phyloP scores from a whole-genome alignment of 2,113 vertebrate species.

The Catagonus wagneri region DNA sequence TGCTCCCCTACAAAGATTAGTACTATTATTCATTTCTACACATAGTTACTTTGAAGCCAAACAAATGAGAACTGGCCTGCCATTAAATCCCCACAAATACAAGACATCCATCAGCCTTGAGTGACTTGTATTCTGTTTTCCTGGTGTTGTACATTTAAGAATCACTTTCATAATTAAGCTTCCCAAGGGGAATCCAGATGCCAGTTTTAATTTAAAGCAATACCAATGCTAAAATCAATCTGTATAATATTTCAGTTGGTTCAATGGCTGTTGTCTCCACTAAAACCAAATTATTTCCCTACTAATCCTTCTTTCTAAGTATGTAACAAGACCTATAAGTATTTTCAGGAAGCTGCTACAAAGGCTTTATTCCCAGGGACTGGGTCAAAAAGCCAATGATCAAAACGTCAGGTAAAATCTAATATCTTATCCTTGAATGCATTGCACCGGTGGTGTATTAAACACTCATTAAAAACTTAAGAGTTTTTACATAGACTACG shows the following conservation, averaged over 20 bases:
- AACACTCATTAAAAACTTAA: neutral
- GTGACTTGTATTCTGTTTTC: neutral
- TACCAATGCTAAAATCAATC: slow-evolving; percentile 53
- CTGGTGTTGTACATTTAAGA: neutral
- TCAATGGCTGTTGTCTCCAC: neutral
- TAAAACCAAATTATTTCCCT: slow-evolving; percentile 1
- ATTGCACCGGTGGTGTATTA: neutral
- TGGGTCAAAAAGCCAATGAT: neutral
- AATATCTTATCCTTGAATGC: neutral
- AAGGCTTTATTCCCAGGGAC: neutral
- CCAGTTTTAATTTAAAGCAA: slow-evolving; percentile 48
- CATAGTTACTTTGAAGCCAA: neutral
- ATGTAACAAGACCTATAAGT: neutral
- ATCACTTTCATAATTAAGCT: slow-evolving; percentile 35
- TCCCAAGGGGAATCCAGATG: neutral
- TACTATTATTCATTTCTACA: neutral
- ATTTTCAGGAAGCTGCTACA: neutral
- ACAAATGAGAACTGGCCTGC: neutral
- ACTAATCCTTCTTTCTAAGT: neutral
- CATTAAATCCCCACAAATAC: neutral
- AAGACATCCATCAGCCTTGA: neutral
- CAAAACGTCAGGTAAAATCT: neutral
- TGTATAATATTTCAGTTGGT: slow-evolving; percentile 16
- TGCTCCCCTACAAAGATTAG: neutral
- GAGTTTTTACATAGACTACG: neutral